Conservation (phyloP, 2,113 vertebrate genomes). For the Sinocyclocheilus rhinocerous region DNA sequence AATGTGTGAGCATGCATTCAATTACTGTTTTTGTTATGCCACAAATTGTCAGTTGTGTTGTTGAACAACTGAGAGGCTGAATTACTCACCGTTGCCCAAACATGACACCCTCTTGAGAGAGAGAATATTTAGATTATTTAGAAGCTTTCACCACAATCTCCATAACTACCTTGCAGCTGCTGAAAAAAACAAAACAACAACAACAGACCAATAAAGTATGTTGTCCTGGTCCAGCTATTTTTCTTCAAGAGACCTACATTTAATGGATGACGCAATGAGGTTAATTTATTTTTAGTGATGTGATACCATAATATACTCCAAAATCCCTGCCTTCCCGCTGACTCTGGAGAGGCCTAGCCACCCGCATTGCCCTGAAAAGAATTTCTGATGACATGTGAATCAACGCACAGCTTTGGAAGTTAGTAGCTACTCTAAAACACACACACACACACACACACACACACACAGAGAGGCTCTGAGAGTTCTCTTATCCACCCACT, state of each 20-base stretch:
- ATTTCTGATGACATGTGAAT: conserved; percentile 23
- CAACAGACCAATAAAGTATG: background rate
- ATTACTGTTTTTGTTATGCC: background rate
- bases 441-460: conserved; percentile 57
- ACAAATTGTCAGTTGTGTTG: conserved; percentile 3
- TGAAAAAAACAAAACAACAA: background rate
- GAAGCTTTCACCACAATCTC: background rate
- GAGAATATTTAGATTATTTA: conserved; percentile 3
- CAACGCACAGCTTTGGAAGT: background rate
- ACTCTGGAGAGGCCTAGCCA: conserved; percentile 16
- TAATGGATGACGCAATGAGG: conserved; percentile 35
- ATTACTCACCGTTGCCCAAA: conserved; percentile 1
- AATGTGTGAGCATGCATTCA: conserved; percentile 21
- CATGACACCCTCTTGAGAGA: conserved; percentile 3
- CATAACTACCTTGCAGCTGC: background rate
- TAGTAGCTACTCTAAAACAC: conserved; percentile 61
- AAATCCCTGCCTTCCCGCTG: conserved; percentile 4
- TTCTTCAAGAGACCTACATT: conserved; percentile 31
- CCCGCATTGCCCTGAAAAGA: conserved; percentile 29
- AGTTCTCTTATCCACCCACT: conserved; percentile 28
- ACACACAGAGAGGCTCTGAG: conserved; percentile 54
- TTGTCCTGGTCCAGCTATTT: conserved; percentile 27
- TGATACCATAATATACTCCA: conserved; percentile 19
- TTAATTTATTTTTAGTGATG: conserved; percentile 29
- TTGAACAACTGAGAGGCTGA: background rate